Base-by-base conservation (phyloP, 2,888 invertebrate genomes). In the Ophion slaviceki region DNA sequence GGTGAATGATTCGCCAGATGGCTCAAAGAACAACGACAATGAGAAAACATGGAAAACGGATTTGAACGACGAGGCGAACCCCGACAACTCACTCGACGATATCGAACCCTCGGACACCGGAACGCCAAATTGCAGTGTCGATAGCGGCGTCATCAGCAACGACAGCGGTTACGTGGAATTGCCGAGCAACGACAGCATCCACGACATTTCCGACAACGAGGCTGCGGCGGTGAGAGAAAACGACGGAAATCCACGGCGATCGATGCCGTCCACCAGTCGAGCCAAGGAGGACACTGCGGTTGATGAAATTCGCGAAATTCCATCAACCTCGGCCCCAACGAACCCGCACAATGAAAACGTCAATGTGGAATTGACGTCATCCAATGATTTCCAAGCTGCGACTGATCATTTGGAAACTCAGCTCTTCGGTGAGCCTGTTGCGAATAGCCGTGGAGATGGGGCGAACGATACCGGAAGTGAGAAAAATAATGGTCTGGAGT, bases 81-180 rank as follows among this genome's bases (percentile, higher is more conserved):
- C 1, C 11, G 45, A 79, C n/a, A 36, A 79, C 47, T 70, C 74
- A n/a, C 14, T 59, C 17, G 62, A 66, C 17, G 78, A 66, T 57
- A 20, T n/a, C 4, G 72, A 68, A 59, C 40, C 61, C 2, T n/a
- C 62, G 24, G 67, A 80, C 20, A 77, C 57, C 32, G 28, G 32
- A 66, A 64, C 67, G 45, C 67, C 80, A 17, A 77, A 83, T 77
- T 72, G 72, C 61, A 85, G 85, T 24, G 62, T 40, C 11, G 67
- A 82, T 20, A 83, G 82, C 53, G 82, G 57, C 24, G 14, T 76
- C 1, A 47, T 74, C 68, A 80, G 83, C 17, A 86, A 82, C 59
- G 85, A 86, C 71, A 86, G 85, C 53, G 85, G 85, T 40, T 86
- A 77, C 68, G 53, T 77, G 32, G 85, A 86, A 74, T 72, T 74